Evolutionary conservation across 1,140 invertebrate species (phyloP), one percentile per base, ranked within the genome.

Genomic region (Drosophila asahinai): DNA sequence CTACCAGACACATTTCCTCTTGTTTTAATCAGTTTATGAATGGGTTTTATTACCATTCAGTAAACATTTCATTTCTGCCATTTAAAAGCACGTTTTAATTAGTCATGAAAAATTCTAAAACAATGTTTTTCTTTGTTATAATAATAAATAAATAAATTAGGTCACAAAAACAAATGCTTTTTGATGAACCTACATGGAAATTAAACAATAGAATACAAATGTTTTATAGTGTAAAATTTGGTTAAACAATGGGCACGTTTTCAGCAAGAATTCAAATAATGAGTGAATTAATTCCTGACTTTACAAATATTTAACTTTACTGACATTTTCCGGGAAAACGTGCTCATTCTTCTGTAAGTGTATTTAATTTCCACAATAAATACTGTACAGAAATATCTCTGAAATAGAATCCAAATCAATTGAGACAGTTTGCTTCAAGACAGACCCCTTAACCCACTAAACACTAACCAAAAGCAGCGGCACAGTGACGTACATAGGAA

Each of bases 401-500:
- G 3, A 12, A n/a, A 17, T 42, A 12, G 12, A 25, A 9, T 9
- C 9, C 14, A 30, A 19, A 33, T 45, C 45, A 19, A 11, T 8
- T 1, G 27, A 30, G 27, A 30, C 27, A 22, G 1, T 72, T 42
- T 57, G 8, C n/a, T 27, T 9, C 5, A 12, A 40, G 33, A 36
- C 12, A 59, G 30, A 48, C 14, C 48, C 25, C 42, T 45, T 59
- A 42, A 36, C 40, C 61, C 57, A 61, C 33, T 49, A 14, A 71
- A 59, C 7, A 38, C 17, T 2, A 1, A 38, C 8, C 17, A 1
- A 12, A 27, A 38, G 14, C 25, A 52, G 55, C 72, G 54, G 48
- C 61, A 86, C 84, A 83, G 83, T 87, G 83, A 12, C 76, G 76
- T 66, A 73, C 80, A 83, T 82, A 62, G 57, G 48, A 87, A 87